A percentile compares a stretch with the other conserved stretches of the same genome.
phyloP scores from a whole-genome alignment of 2,888 invertebrate species.

The Germaria angustata region DNA sequence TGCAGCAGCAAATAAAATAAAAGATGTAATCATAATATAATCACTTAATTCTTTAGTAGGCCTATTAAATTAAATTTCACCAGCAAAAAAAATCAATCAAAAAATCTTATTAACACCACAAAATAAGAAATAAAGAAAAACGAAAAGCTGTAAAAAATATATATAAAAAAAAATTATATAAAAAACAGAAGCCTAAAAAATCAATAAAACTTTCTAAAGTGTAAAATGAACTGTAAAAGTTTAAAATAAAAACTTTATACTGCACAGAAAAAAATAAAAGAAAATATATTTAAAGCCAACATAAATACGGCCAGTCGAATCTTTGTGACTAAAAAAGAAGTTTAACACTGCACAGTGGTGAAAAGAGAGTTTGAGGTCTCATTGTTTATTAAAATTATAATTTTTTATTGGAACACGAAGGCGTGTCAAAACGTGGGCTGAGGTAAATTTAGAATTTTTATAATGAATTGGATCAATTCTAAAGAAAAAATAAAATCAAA shows the following conservation, averaged over 20 bases:
- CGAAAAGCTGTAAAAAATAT: conserved; percentile 29
- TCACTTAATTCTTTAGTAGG: conserved; percentile 51
- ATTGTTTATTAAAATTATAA: no score
- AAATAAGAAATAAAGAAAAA: conserved; percentile 40
- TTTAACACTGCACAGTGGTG: conserved; percentile 18
- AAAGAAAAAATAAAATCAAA: no score
- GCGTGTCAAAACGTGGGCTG: no score
- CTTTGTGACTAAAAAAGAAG: conserved; percentile 22
- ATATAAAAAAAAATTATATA: conserved; percentile 29
- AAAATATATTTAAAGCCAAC: conserved; percentile 29
- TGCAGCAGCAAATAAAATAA: not conserved
- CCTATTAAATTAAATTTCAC: conserved; percentile 60
- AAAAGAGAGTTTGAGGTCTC: no score
- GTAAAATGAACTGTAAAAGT: conserved; percentile 59
- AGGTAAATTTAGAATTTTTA: no score
- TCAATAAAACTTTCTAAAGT: conserved; percentile 67
- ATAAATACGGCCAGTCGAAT: conserved; percentile 29
- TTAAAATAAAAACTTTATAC: conserved; percentile 44
- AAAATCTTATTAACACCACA: conserved; percentile 58
- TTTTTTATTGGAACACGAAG: no score
- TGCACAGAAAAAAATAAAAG: conserved; percentile 10
- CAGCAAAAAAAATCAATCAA: conserved; percentile 59
- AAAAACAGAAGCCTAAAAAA: conserved; percentile 63
- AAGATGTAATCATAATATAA: conserved; percentile 27
- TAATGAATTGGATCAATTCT: no score